Base-by-base conservation (phyloP, 2,113 vertebrate species). In the Pachyramphus minor region DNA sequence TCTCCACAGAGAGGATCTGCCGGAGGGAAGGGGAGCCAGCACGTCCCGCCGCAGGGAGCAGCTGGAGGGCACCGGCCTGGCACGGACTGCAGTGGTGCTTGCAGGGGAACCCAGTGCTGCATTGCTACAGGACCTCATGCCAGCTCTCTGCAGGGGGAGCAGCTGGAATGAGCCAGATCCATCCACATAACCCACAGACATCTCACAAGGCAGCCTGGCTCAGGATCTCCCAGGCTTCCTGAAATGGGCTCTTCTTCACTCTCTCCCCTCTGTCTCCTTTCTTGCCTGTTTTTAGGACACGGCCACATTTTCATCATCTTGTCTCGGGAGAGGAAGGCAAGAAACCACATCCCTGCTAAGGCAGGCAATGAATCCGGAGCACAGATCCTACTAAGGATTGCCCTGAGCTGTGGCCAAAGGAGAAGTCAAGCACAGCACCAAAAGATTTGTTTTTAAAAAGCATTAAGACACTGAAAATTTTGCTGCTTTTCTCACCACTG, bases 141-240 rank as follows among this genome's bases (percentile, higher is more conserved):
- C 92, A 92, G 75, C 82, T 74, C 86, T 89, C 90, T 71, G 94
- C 92, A 53, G 80, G 67, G 73, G 87, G 49, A 78, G 84, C 66
- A 37, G 52, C n/a, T 37, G 50, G 55, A 52, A 27, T 1, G 50
- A 56, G n/a, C 77, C 4, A 33, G 33, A 80, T 64, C 11, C 3
- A 50, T 74, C 39, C 58, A 20, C 35, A 35, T 35, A 25, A 39
- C 66, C 92, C 87, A 82, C 75, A 59, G 59, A 22, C 42, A 23
- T 47, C 41, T 45, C 64, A 39, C 66, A 49, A 33, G 53, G 50
- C 50, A 42, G 50, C 84, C 28, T 66, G 56, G 9, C 39, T 50
- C 9, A 4, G 72, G 62, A 33, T 12, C 2, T 0, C 62, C 35
- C 50, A 6, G 35, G 41, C 42, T 53, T 53, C 50, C 74, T 44